These are phyloP conservation scores for Neosilurus mollespiculum DNA, from an alignment of 2,797 vertebrate genomes.

Conservation along the genomic window DNA sequence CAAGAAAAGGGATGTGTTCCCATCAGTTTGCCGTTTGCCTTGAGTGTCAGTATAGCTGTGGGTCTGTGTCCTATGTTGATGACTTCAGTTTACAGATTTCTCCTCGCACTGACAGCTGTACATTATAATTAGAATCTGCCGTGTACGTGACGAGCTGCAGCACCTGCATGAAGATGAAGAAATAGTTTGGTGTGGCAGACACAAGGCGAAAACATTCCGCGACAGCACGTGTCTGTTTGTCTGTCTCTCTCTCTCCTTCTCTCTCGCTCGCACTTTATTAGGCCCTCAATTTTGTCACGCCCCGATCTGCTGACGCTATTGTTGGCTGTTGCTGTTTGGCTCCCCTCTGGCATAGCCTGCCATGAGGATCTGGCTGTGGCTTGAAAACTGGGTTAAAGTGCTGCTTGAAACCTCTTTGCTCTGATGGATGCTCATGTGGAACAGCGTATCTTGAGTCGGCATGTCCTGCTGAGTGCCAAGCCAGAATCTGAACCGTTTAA, in stretches of 20 bases:
- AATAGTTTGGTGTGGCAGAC: constrained; percentile 19
- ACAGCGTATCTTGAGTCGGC: constrained; percentile 17
- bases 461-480: constrained; percentile 10
- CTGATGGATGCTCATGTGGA: constrained; percentile 33
- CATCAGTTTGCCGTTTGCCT: too few species aligned
- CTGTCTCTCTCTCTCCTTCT: background rate
- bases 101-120: background rate
- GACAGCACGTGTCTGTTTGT: constrained; percentile 13
- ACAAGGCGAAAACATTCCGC: background rate
- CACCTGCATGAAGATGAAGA: constrained; percentile 3
- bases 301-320: constrained; percentile 30
- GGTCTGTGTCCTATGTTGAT: background rate
- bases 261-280: constrained; percentile 4
- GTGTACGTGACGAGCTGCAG: background rate
- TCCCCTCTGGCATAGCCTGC: constrained; percentile 7
- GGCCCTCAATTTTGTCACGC: constrained; percentile 24
- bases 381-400: constrained; percentile 50
- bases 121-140: constrained; percentile 24
- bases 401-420: constrained; percentile 21
- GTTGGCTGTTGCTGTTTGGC: constrained; percentile 18
- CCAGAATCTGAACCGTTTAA: constrained; percentile 17
- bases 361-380: constrained; percentile 20
- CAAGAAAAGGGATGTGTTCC: background rate
- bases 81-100: background rate
- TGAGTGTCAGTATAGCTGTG: too few species aligned